phyloP scores from a whole-genome alignment of 2,888 invertebrate genomes.

The Mythimna ferrago region DNA sequence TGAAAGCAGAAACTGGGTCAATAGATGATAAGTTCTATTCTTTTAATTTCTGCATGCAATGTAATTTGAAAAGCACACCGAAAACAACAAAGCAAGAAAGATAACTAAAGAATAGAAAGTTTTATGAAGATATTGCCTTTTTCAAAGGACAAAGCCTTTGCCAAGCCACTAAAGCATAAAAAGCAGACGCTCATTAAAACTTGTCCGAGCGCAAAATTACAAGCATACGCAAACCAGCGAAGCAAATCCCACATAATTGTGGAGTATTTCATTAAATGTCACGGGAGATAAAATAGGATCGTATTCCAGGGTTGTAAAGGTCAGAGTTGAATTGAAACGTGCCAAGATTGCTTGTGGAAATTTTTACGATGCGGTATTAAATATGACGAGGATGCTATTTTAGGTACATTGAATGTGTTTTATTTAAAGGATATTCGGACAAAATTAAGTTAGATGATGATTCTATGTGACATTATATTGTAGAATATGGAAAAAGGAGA shows the following conservation, averaged over 20 bases:
- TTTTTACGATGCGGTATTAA: slow-evolving; percentile 18
- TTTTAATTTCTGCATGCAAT: neutral
- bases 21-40: neutral
- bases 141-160: neutral
- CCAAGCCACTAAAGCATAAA: slow-evolving; percentile 13
- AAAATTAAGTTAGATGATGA: neutral
- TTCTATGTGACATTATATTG: neutral
- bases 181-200: slow-evolving; percentile 40
- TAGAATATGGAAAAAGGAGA: neutral
- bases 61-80: neutral
- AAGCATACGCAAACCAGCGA: slow-evolving; percentile 36
- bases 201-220: slow-evolving; percentile 33
- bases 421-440: neutral
- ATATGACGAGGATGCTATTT: slow-evolving; percentile 7
- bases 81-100: neutral
- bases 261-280: slow-evolving; percentile 58
- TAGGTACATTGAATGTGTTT: neutral
- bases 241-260: slow-evolving; percentile 34
- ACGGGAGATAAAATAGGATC: slow-evolving; percentile 53
- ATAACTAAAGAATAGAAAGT: slow-evolving; percentile 1
- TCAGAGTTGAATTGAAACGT: slow-evolving; percentile 54
- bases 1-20: neutral
- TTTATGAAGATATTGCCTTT: neutral
- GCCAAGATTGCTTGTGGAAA: slow-evolving; percentile 42
- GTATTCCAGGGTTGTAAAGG: slow-evolving; percentile 55